phyloP scores from a whole-genome alignment of 1,140 invertebrate species.

The Drosophila ohnishii region DNA sequence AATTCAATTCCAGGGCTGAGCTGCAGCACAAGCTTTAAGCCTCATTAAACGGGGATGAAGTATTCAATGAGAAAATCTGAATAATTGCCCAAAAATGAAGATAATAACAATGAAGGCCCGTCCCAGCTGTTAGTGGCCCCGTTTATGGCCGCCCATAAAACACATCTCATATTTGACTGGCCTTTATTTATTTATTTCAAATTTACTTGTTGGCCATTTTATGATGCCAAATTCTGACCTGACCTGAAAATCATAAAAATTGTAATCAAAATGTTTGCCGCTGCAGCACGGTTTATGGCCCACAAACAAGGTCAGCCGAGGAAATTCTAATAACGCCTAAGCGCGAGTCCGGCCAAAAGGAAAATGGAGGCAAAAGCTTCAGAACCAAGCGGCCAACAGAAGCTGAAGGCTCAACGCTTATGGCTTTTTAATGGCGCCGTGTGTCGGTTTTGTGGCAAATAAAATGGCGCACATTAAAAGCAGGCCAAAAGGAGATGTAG shows the following conservation, averaged over 20 bases:
- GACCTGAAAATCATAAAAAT: slow-evolving; percentile 82
- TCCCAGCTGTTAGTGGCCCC: slow-evolving; percentile 14
- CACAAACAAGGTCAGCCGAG: slow-evolving; percentile 16
- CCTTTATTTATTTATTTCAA: slow-evolving; percentile 74
- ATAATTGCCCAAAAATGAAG: slow-evolving; percentile 54
- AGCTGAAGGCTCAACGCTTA: slow-evolving; percentile 71
- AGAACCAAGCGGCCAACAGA: background rate
- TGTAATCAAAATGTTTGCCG: slow-evolving; percentile 69
- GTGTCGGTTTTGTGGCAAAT: slow-evolving; percentile 81
- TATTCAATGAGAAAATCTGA: slow-evolving; percentile 52
- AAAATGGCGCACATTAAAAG: slow-evolving; percentile 81
- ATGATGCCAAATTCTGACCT: slow-evolving; percentile 82
- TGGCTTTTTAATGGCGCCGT: slow-evolving; percentile 80
- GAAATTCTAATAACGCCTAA: slow-evolving; percentile 75
- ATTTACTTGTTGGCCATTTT: slow-evolving; percentile 79
- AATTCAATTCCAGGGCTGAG: slow-evolving; percentile 57
- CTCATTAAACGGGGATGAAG: slow-evolving; percentile 65
- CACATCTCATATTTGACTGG: slow-evolving; percentile 68
- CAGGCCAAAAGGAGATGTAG: slow-evolving; percentile 48
- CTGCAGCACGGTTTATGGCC: slow-evolving; percentile 67
- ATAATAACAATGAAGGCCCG: slow-evolving; percentile 31
- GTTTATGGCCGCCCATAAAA: slow-evolving; percentile 60
- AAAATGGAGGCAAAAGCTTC: background rate
- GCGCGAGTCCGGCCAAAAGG: slow-evolving; percentile 56
- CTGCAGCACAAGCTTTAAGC: slow-evolving; percentile 46